Base-by-base conservation (phyloP, 1,140 invertebrate genomes). In the Protaetia brevitarsis region DNA sequence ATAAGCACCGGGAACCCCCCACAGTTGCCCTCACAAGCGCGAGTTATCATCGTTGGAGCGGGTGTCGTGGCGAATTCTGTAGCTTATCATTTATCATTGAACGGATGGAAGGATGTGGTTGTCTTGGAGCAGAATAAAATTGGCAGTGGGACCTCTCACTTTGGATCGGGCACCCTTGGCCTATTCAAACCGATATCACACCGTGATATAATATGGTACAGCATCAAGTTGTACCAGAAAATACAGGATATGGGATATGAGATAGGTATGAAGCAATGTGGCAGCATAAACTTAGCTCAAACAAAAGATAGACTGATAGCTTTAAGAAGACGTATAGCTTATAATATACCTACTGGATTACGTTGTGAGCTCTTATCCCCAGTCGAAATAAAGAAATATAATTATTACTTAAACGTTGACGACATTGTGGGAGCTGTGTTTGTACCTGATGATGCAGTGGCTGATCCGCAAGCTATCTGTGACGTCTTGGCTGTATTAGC, bases 341-440 rank as follows among this genome's bases (percentile, higher is more conserved):
- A 84, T 67, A 84, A 85, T 74, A 76, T 80, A 45, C 82, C 84
- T 4, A 82, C 80, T 31, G 84, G 84, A 63, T 76, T 85, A 57
- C 76, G 83, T 57, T 86, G 85, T 69, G 82, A 86, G 70, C 77
- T 83, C 69, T 57, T 76, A 13, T 73, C 68, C 66, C 67, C 70
- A n/a, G 70, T 77, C 56, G 78, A 83, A 63, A 61, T 86, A 13
- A 77, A 81, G 65, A 73, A 73, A 65, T 63, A 83, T 37, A 85
- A 87, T 81, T 88, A 89, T 5, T 82, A 86, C 72, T 70, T 93
- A 29, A 79, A 82, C 66, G 82, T 82, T 2, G 85, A 89, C 72
- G 89, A 91, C 77, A 69, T 92, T 8, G 81, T 86, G 77, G 89
- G 89, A 60, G 91, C 82, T 8, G 79, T 92, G 31, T 92, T 87